Evolutionary conservation across 2,888 invertebrate genomes (phyloP).

Genomic region (Drosophila phalerata): DNA sequence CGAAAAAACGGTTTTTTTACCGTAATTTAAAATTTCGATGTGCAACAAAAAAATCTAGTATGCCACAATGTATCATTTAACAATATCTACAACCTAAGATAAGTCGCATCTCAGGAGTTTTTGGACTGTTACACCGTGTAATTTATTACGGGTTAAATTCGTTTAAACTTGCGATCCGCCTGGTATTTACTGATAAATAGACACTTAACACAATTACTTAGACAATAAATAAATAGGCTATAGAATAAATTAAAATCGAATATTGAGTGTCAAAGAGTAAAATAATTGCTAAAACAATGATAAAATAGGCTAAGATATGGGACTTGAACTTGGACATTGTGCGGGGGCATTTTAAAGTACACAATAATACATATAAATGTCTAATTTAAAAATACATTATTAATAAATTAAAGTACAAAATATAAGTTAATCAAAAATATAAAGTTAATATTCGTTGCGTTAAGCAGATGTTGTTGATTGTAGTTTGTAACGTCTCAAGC

Average conservation of each 20-base stretch:
- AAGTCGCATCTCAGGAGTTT: too few species aligned
- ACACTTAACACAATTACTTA: conserved; percentile 24
- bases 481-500: conserved; percentile 5
- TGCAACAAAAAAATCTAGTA: too few species aligned
- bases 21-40: too few species aligned
- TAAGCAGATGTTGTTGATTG: conserved; percentile 13
- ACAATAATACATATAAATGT: conserved; percentile 10
- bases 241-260: conserved; percentile 19
- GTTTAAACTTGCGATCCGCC: too few species aligned
- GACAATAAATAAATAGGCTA: conserved; percentile 41
- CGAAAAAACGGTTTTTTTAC: too few species aligned
- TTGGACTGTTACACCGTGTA: too few species aligned
- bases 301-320: conserved; percentile 27
- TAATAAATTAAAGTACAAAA: conserved; percentile 1
- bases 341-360: not conserved
- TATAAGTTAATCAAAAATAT: not conserved
- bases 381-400: conserved; percentile 2
- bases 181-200: conserved; percentile 1
- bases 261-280: conserved; percentile 12
- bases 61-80: too few species aligned
- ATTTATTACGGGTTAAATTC: too few species aligned
- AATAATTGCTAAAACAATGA: conserved; percentile 32
- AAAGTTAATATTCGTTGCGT: conserved; percentile 5
- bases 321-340: conserved; percentile 4
- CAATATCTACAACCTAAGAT: too few species aligned